These are phyloP conservation scores for Xerus rutilus DNA, from an alignment of 2,797 vertebrate genomes.

Conservation along the genomic window DNA sequence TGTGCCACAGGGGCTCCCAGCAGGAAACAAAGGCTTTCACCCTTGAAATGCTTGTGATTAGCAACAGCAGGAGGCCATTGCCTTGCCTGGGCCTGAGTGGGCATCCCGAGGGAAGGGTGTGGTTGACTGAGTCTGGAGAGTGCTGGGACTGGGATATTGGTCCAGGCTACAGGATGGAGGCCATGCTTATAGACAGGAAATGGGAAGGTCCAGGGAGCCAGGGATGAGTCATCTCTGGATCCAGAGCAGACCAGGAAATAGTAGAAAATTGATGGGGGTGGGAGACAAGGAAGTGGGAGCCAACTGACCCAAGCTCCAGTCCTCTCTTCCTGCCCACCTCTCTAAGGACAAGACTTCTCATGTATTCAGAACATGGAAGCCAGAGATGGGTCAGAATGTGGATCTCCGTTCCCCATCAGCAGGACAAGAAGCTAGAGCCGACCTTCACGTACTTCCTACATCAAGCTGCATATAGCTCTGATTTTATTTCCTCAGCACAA, in stretches of 20 bases:
- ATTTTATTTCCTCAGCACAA: neutral
- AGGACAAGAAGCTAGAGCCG: neutral
- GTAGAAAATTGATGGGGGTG: neutral
- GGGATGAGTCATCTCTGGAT: no score
- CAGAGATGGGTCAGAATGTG: no score
- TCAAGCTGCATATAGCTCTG: rapidly evolving
- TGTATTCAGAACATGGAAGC: neutral
- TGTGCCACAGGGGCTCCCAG: neutral
- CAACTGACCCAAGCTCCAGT: neutral
- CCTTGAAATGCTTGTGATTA: neutral
- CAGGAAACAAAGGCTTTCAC: neutral
- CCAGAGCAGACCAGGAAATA: neutral
- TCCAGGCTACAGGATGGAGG: neutral
- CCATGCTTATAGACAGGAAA: neutral
- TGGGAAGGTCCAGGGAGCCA: neutral
- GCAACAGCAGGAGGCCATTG: neutral
- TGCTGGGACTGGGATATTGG: neutral
- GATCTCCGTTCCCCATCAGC: neutral
- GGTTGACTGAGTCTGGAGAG: neutral
- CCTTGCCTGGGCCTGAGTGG: no score
- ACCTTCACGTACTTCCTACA: neutral
- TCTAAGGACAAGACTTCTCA: neutral
- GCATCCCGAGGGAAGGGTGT: neutral
- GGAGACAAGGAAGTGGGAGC: neutral
- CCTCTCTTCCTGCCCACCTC: neutral